Evolutionary conservation across 1,140 invertebrate species (phyloP).

Genomic region (Dendrolimus kikuchii): DNA sequence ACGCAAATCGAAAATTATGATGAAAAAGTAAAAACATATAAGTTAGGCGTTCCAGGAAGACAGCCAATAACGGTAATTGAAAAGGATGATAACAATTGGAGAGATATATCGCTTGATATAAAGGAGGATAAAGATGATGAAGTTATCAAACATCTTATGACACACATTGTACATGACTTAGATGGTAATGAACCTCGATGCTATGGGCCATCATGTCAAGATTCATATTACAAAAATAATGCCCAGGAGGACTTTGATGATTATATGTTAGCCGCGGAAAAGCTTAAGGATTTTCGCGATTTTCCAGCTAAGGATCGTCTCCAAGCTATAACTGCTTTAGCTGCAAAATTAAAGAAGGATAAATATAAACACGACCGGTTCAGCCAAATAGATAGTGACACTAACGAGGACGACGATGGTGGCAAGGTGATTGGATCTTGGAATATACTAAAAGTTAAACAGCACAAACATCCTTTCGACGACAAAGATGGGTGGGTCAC

Average conservation of each 20-base stretch:
- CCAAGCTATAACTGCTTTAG: slow-evolving; percentile 57
- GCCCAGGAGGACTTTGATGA: slow-evolving; percentile 69
- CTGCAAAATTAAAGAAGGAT: slow-evolving; percentile 52
- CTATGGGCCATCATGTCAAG: slow-evolving; percentile 65
- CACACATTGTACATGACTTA: slow-evolving; percentile 49
- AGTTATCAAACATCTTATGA: slow-evolving; percentile 64
- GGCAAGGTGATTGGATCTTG: slow-evolving; percentile 62
- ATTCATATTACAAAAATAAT: slow-evolving; percentile 41
- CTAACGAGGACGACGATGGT: slow-evolving; percentile 43
- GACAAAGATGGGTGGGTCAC: slow-evolving; percentile 84
- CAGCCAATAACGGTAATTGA: slow-evolving; percentile 72
- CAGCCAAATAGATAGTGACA: slow-evolving; percentile 34
- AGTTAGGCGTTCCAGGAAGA: slow-evolving; percentile 70
- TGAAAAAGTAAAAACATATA: slow-evolving; percentile 49
- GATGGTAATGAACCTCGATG: slow-evolving; percentile 47
- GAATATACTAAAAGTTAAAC: slow-evolving; percentile 69
- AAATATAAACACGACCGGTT: slow-evolving; percentile 46
- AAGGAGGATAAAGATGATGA: slow-evolving; percentile 40
- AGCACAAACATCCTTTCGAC: slow-evolving; percentile 75
- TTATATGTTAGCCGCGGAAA: slow-evolving; percentile 74
- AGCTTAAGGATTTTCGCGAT: slow-evolving; percentile 69
- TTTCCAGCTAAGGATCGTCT: slow-evolving; percentile 52
- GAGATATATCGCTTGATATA: slow-evolving; percentile 21
- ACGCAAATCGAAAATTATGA: slow-evolving; percentile 40
- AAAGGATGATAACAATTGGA: slow-evolving; percentile 32